A percentile compares a stretch with the other conserved stretches of the same genome.
phyloP scores from a whole-genome alignment of 2,888 invertebrate species.

The Serripes groenlandicus region DNA sequence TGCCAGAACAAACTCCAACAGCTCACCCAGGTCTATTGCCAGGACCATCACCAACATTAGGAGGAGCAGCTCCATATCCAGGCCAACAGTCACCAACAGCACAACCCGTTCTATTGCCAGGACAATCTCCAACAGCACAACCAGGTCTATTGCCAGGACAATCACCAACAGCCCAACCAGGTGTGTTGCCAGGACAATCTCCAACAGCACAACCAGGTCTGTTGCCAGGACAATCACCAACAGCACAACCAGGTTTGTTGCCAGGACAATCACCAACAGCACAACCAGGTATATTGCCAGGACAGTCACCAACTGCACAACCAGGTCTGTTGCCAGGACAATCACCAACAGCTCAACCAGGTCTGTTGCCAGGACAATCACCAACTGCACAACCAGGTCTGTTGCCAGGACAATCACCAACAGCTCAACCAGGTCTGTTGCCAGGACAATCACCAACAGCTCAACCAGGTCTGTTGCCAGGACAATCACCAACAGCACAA shows the following conservation, averaged over 20 bases:
- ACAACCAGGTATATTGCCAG: conserved; percentile 44
- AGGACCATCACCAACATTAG: conserved; percentile 24
- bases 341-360: conserved; percentile 44
- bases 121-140: conserved; percentile 42
- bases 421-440: conserved; percentile 10
- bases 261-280: conserved; percentile 54
- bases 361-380: conserved; percentile 5
- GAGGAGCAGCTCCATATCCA: conserved; percentile 31
- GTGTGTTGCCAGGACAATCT: conserved; percentile 41
- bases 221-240: conserved; percentile 43
- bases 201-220: conserved; percentile 56
- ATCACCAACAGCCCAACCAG: conserved; percentile 56
- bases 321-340: conserved; percentile 36
- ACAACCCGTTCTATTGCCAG: conserved; percentile 41
- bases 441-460: conserved; percentile 17
- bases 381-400: conserved; percentile 41
- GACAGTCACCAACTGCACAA: conserved; percentile 48
- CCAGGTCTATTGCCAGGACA: conserved; percentile 47
- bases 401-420: conserved; percentile 22
- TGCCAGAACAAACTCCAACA: conserved; percentile 41
- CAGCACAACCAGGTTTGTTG: conserved; percentile 40
- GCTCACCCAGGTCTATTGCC: conserved; percentile 27
- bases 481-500: conserved; percentile 13
- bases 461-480: conserved; percentile 6
- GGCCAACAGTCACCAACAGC: conserved; percentile 50